phyloP scores from a whole-genome alignment of 2,888 invertebrate genomes.

The Diarsia brunnea region DNA sequence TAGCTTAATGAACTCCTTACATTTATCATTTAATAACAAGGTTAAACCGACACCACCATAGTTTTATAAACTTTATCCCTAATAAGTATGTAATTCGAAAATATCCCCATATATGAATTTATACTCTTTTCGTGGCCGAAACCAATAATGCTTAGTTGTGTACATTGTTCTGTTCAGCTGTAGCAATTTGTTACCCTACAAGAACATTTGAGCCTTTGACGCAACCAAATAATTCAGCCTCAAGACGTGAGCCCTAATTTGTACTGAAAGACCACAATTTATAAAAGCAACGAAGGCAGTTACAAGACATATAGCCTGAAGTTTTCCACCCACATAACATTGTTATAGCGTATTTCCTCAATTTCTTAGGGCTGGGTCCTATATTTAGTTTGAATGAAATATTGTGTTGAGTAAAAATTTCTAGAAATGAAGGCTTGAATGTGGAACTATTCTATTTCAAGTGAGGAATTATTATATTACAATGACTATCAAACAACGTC shows the following conservation, averaged over 20 bases:
- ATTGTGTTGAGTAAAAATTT: neutral
- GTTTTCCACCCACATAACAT: conserved; percentile 4
- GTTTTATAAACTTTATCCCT: neutral
- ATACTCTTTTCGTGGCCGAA: neutral
- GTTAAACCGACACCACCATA: neutral
- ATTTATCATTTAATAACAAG: neutral
- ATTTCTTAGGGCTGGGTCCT: neutral
- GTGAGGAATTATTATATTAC: neutral
- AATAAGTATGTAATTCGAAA: neutral
- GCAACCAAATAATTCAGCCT: conserved; percentile 31
- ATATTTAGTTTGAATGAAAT: conserved; percentile 13
- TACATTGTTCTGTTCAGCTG: conserved; percentile 4
- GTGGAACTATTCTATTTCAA: neutral
- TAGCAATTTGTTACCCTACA: conserved; percentile 21
- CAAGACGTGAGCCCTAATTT: conserved; percentile 29
- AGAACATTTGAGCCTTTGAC: conserved; percentile 30
- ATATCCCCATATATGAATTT: neutral
- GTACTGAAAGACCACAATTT: conserved; percentile 26
- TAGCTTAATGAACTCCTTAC: neutral
- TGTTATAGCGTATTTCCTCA: conserved; percentile 4
- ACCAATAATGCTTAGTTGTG: conserved; percentile 30
- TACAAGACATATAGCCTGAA: conserved; percentile 1
- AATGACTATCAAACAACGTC: conserved; percentile 11
- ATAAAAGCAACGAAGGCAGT: conserved; percentile 18
- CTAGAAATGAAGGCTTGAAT: neutral